Conservation (phyloP, 1,140 invertebrate genomes). For the Drosophila aff. region DNA sequence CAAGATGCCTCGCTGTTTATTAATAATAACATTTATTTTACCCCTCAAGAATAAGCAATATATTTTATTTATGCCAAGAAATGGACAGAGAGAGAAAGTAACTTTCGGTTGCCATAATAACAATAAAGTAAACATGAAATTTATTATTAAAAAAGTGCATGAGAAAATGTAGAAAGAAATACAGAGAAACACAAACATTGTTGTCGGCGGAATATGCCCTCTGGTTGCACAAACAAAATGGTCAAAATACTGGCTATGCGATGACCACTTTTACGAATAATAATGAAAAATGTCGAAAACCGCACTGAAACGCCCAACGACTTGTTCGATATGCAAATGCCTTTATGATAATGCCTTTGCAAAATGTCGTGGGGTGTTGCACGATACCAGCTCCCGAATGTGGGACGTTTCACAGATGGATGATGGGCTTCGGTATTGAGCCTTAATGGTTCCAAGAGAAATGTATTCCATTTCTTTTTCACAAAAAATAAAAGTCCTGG, state of each 20-base stretch:
- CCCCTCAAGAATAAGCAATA: background rate
- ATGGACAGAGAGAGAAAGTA: background rate
- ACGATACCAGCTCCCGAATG: background rate
- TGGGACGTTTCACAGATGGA: background rate
- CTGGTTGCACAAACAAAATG: constrained; percentile 45
- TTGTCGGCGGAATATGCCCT: constrained; percentile 16
- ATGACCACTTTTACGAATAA: constrained; percentile 5
- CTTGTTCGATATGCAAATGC: constrained; percentile 41
- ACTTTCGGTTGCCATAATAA: constrained; percentile 1
- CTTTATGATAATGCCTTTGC: constrained; percentile 41
- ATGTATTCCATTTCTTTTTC: background rate
- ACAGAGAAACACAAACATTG: constrained; percentile 19
- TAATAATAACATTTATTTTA: constrained; percentile 4
- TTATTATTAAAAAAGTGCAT: constrained; percentile 38
- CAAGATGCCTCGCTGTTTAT: background rate
- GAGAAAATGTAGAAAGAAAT: constrained; percentile 25
- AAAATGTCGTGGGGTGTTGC: constrained; percentile 11
- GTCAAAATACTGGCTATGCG: constrained; percentile 20
- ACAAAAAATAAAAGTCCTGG: constrained; percentile 13
- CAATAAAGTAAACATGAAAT: constrained; percentile 12
- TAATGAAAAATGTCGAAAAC: constrained; percentile 19
- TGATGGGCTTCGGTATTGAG: constrained; percentile 12
- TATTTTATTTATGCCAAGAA: background rate
- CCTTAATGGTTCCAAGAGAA: constrained; percentile 3
- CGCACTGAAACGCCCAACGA: constrained; percentile 16